These are phyloP conservation scores for Trematomus loennbergii DNA, from an alignment of 2,113 vertebrate genomes.

Conservation along the genomic window DNA sequence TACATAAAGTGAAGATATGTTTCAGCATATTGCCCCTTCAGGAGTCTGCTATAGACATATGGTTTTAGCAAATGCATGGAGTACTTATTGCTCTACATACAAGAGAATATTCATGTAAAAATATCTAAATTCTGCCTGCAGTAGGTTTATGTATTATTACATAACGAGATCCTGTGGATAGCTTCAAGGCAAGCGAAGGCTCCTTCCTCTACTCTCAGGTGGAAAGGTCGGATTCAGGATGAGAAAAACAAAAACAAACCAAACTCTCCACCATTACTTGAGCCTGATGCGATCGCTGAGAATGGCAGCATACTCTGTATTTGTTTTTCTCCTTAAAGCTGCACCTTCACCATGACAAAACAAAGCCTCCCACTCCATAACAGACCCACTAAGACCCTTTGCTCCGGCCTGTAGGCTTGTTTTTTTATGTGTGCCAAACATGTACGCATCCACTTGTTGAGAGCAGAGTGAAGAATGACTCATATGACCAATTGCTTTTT, in stretches of 20 bases:
- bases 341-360: constrained; percentile 71
- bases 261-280: constrained; percentile 41
- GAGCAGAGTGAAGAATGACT: constrained; percentile 59
- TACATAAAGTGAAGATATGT: background rate
- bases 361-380: constrained; percentile 74
- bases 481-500: constrained; percentile 44
- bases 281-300: constrained; percentile 32
- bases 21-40: background rate
- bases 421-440: constrained; percentile 60
- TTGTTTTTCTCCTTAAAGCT: constrained; percentile 63
- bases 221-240: constrained; percentile 48
- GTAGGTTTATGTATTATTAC: constrained; percentile 2
- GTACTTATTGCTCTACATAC: background rate
- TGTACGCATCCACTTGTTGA: constrained; percentile 53
- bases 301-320: constrained; percentile 33
- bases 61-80: background rate
- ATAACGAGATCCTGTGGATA: constrained; percentile 11
- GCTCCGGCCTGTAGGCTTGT: constrained; percentile 67
- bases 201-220: constrained; percentile 7
- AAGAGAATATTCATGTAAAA: background rate
- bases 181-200: constrained; percentile 10
- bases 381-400: constrained; percentile 59
- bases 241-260: constrained; percentile 65
- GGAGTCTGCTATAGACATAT: background rate
- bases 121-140: background rate